Evolutionary conservation across 2,888 invertebrate species (phyloP).

Genomic region (Phaedon cochleariae): DNA sequence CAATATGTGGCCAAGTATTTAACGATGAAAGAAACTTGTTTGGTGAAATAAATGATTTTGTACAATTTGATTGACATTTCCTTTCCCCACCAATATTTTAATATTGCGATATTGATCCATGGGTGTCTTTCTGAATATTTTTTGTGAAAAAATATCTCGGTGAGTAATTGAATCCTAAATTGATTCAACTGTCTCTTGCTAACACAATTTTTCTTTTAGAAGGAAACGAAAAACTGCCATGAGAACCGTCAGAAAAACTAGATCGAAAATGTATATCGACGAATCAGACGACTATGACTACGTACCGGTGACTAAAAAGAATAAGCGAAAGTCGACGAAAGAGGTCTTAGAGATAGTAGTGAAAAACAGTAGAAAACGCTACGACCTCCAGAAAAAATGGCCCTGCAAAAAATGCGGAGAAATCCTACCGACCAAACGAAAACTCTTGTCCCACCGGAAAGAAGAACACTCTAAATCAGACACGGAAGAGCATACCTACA

Average conservation of each 20-base stretch:
- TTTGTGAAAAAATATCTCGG: no score
- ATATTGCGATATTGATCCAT: no score
- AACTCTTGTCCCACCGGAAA: slow-evolving; percentile 48
- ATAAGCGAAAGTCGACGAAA: slow-evolving; percentile 19
- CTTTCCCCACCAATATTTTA: no score
- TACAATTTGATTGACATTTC: no score
- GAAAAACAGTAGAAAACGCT: slow-evolving; percentile 17
- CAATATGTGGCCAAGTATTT: no score
- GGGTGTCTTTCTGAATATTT: no score
- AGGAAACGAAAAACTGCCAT: not conserved
- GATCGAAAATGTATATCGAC: not conserved
- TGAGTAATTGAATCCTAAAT: no score
- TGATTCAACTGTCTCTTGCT: not conserved
- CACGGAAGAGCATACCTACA: slow-evolving; percentile 48
- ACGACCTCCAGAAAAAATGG: slow-evolving; percentile 40
- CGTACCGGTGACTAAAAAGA: slow-evolving; percentile 20
- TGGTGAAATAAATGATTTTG: no score
- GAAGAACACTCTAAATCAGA: slow-evolving; percentile 56
- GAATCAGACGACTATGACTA: slow-evolving; percentile 21
- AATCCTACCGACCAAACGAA: slow-evolving; percentile 44
- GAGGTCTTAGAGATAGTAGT: slow-evolving; percentile 17
- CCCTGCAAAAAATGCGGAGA: slow-evolving; percentile 51
- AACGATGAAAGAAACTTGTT: no score
- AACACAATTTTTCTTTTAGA: not conserved
- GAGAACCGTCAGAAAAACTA: not conserved